Evolutionary conservation across 1,140 invertebrate species (phyloP).

Genomic region (Lordiphosa clarofinis): DNA sequence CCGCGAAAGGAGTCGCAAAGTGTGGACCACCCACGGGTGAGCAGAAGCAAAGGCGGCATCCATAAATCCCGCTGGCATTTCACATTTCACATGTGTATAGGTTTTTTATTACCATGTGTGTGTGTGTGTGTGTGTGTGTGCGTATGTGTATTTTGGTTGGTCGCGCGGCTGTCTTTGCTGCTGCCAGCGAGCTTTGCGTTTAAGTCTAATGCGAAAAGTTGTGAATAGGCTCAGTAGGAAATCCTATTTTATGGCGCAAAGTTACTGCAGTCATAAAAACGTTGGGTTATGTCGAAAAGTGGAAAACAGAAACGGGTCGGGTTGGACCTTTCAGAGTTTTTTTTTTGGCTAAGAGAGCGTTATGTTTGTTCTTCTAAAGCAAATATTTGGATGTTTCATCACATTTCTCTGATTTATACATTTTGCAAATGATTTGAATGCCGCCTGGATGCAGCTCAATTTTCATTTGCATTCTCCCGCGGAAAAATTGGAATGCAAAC

Average conservation of each 20-base stretch:
- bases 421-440: background rate
- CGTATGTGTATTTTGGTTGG: slow-evolving; percentile 30
- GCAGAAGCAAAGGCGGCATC: slow-evolving; percentile 28
- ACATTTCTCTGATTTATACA: background rate
- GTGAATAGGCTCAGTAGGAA: slow-evolving; percentile 78
- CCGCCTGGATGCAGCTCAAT: background rate
- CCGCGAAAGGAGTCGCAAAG: slow-evolving; percentile 28
- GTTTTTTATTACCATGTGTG: slow-evolving; percentile 63
- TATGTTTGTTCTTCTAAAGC: background rate
- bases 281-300: slow-evolving; percentile 39
- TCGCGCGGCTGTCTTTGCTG: slow-evolving; percentile 42
- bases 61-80: slow-evolving; percentile 68
- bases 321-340: slow-evolving; percentile 11
- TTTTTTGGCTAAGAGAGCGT: background rate
- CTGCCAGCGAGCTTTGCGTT: slow-evolving; percentile 69
- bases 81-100: slow-evolving; percentile 74
- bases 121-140: slow-evolving; percentile 12
- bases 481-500: too few relatives aligned
- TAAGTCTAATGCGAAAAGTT: slow-evolving; percentile 78
- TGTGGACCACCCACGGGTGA: slow-evolving; percentile 4
- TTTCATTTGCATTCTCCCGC: too few relatives aligned
- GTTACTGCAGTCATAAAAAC: slow-evolving; percentile 77
- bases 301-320: background rate
- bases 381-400: slow-evolving; percentile 3
- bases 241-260: slow-evolving; percentile 76